Evolutionary conservation across 1,140 invertebrate species (phyloP), one percentile per base, ranked within the genome.

Genomic region (Bradysia coprophila): DNA sequence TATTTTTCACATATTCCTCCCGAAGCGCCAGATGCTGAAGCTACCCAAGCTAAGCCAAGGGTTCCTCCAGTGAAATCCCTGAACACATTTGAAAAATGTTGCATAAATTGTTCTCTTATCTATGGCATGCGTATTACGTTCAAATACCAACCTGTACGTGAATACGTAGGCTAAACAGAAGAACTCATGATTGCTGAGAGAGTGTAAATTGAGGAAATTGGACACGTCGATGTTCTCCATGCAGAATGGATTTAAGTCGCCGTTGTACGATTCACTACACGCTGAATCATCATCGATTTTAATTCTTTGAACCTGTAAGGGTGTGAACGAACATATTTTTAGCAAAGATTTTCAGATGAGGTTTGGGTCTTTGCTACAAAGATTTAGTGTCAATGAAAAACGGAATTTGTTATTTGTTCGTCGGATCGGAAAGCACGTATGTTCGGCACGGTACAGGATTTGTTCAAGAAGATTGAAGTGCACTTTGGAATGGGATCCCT

Each of bases 101-200:
- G n/a, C n/a, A n/a, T n/a, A n/a, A n/a, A n/a, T n/a, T n/a, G n/a
- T n/a, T n/a, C n/a, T n/a, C n/a, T n/a, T n/a, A n/a, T n/a, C n/a
- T n/a, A n/a, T n/a, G n/a, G n/a, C n/a, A n/a, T n/a, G n/a, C n/a
- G n/a, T n/a, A n/a, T n/a, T n/a, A 36, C 15, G 15, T 36, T 36
- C n/a, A 36, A 51, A 47, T 43, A n/a, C n/a, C n/a, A 40, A 68
- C 61, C 73, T 63, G 61, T 97, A 98, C 0, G 96, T 98, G 63
- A 98, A 97, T 21, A 98, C 89, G 59, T 98, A 99, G 9, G 95
- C 93, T 32, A 99, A 70, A 62, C 96, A 99, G 66, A 98, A 99
- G 55, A 89, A 86, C 53, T 95, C 86, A 61, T 98, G 95, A 67
- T 98, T 92, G 21, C 84, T 81, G 38, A 97, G 69, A 8, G 94